These are phyloP conservation scores for Zoanthus solanderi DNA, from an alignment of 92 coral and sea anemone genomes.

Conservation along the genomic window DNA sequence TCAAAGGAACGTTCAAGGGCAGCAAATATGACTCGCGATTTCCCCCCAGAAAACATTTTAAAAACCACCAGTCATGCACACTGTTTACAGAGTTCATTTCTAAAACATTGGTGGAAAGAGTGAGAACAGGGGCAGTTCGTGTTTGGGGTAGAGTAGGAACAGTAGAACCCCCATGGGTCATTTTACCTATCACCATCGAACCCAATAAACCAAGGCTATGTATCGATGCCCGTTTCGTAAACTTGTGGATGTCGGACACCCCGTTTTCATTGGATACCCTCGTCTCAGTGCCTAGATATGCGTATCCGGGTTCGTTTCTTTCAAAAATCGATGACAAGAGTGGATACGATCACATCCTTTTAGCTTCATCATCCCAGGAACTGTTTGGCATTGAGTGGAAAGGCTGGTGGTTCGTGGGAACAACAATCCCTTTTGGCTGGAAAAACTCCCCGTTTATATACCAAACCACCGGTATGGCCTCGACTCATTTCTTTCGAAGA, in stretches of 20 bases:
- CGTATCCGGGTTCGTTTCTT: slow-evolving; percentile 57
- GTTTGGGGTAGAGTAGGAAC: slow-evolving; percentile 67
- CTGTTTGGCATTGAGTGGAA: slow-evolving; percentile 75
- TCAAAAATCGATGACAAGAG: slow-evolving; percentile 73
- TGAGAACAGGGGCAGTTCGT: slow-evolving; percentile 61
- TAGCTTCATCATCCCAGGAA: slow-evolving; percentile 53
- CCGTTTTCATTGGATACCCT: slow-evolving; percentile 65
- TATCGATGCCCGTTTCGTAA: slow-evolving; percentile 68
- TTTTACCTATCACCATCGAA: slow-evolving; percentile 74
- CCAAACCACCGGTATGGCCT: slow-evolving; percentile 58
- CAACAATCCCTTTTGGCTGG: slow-evolving; percentile 76
- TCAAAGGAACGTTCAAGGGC: slow-evolving; percentile 68
- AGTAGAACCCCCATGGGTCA: slow-evolving; percentile 62
- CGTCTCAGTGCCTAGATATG: slow-evolving; percentile 68
- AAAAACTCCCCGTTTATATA: slow-evolving; percentile 72
- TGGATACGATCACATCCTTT: slow-evolving; percentile 67
- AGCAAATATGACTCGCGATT: slow-evolving; percentile 54
- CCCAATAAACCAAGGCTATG: slow-evolving; percentile 71
- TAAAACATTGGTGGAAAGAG: slow-evolving; percentile 60
- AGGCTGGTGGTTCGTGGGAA: slow-evolving; percentile 15
- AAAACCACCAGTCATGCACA: slow-evolving; percentile 56
- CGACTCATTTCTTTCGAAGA: slow-evolving; percentile 37
- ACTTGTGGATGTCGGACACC: slow-evolving; percentile 66
- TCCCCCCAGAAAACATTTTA: slow-evolving; percentile 65
- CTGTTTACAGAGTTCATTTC: slow-evolving; percentile 63